Evolutionary conservation across 2,113 vertebrate species (phyloP), one percentile per base, ranked within the genome.

Genomic region (Polyodon spathula): DNA sequence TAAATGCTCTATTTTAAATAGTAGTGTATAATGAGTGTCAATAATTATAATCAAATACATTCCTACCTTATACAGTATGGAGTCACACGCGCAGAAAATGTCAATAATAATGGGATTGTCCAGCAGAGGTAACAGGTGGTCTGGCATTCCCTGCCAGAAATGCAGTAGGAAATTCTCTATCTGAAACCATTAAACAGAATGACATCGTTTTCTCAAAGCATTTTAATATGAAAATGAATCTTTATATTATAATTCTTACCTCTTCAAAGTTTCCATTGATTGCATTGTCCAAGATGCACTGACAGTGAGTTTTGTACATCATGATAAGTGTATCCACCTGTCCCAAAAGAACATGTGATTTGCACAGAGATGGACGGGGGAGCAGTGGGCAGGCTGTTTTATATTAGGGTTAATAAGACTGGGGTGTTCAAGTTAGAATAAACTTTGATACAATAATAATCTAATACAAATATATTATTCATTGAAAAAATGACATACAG

Each of bases 291-390:
- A 99, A 84, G 74, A 99, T 90, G 78, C 96, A 99, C 67, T 99
- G 96, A 61, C 96, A 99, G 75, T 99, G 96, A n/a, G 96, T 98
- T 88, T 99, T 99, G 71, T 99, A 99, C 96, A 99, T 99, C 95
- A 98, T 94, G 76, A 99, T 96, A 71, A 99, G 88, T 11, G 95
- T 99, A 72, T 99, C 93, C 51, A 97, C 92, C 96, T 99, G 71
- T 68, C 75, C 73, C 40, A 68, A 9, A 8, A 56, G 54, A 62
- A 57, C 57, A 50, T 50, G 15, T n/a, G 15, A n/a, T 6, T 50
- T 50, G 15, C 42, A 37, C 14, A 58, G 16, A 39, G 52, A 56
- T 27, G 27, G 3, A 27, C 3, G 27, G 27, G 27, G 27, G 27
- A 2, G 27, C 27, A 27, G 27, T 1, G 27, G 27, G 27, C 27